These are phyloP conservation scores for Xestoiulus laeticollis DNA, from an alignment of 2,888 invertebrate species.

Conservation along the genomic window DNA sequence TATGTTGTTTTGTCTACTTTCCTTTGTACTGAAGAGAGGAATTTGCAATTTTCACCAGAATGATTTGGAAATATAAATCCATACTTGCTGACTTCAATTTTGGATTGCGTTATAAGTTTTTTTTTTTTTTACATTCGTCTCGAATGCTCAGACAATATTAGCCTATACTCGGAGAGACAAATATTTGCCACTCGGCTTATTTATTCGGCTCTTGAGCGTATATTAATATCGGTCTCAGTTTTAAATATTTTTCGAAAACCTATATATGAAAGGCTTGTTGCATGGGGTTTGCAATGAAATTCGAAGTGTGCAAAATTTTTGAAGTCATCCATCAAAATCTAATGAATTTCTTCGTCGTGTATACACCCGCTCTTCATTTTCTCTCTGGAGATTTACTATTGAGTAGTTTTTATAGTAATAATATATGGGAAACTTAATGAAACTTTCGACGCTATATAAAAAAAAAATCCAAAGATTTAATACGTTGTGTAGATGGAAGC, in stretches of 20 bases:
- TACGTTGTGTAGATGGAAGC: slow-evolving; percentile 23
- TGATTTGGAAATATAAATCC: too few relatives aligned
- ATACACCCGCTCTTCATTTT: background rate
- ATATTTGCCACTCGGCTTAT: background rate
- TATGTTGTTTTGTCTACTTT: too few relatives aligned
- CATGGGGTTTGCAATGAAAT: background rate
- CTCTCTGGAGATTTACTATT: slow-evolving; percentile 18
- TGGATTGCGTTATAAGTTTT: background rate
- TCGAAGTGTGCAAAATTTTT: slow-evolving; percentile 18
- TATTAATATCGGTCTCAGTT: background rate
- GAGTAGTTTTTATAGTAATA: slow-evolving; percentile 28
- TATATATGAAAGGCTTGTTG: background rate
- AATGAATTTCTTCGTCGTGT: background rate
- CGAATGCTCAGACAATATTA: background rate
- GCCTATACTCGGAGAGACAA: background rate
- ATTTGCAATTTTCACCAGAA: too few relatives aligned
- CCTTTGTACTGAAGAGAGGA: too few relatives aligned
- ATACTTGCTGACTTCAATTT: background rate
- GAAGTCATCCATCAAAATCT: slow-evolving; percentile 37
- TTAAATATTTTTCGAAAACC: background rate
- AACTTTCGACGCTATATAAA: slow-evolving; percentile 17
- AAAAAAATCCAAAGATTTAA: background rate
- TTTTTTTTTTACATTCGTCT: background rate
- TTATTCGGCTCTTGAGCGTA: background rate
- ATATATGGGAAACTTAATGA: slow-evolving; percentile 33